Evolutionary conservation across 2,888 invertebrate species (phyloP), one percentile per base, ranked within the genome.

Genomic region (Caenorhabditis zanzibari): DNA sequence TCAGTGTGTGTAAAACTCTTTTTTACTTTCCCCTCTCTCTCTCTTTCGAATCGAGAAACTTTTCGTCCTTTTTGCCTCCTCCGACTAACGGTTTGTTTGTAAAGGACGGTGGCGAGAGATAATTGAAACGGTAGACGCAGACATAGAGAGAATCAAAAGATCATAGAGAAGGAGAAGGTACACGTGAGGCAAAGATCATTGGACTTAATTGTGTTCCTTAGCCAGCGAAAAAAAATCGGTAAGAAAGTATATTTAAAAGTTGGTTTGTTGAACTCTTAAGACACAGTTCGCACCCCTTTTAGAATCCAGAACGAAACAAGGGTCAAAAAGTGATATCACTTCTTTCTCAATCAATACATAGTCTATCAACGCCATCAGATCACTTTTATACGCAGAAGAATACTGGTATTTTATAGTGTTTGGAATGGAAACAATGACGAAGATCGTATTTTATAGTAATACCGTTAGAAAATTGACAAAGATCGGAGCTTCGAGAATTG

Each of bases 1-100:
- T 73, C 73, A 73, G 38, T 38, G 38, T 38, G 38, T 63, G 73
- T 63, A 72, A 72, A 58, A 59, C 69, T 69, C 56, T 41, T 22
- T 64, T 16, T 61, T 19, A 35, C 52, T 68, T 35, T 52, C 49
- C 28, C n/a, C 5, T 19, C 4, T 19, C 68, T 19, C 7, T 19
- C 9, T 12, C 68, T 52, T 52, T 61, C 44, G 52, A 68, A 52
- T 41, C 41, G 58, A n/a, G n/a, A 41, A 71, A 58, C 71, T 32
- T 72, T 61, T 59, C 72, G 72, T 49, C 61, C 72, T 49, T 72
- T 49, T 32, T 19, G 24, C 49, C 44, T 2, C 47, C 28, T 6
- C 19, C 28, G 24, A 47, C 64, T 12, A 19, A 52, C 35, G 35
- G 52, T 66, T 72, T 72, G 72, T 72, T 72, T 72, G 72, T 72